phyloP scores from a whole-genome alignment of 2,888 invertebrate genomes.

The Timandra comae region DNA sequence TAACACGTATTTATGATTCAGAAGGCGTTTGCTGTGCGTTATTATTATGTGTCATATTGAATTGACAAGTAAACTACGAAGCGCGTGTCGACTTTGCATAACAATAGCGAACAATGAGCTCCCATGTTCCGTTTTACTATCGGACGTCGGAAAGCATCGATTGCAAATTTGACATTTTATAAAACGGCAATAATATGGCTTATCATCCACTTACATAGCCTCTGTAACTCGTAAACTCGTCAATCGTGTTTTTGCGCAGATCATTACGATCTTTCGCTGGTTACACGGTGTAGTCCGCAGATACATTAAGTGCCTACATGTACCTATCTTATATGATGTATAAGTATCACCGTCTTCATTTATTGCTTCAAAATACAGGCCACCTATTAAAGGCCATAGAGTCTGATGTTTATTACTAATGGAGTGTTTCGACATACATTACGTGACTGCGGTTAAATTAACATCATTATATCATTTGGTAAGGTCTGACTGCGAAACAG shows the following conservation, averaged over 20 bases:
- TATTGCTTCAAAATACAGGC: constrained; percentile 17
- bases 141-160: constrained; percentile 25
- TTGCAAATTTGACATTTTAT: constrained; percentile 21
- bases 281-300: constrained; percentile 19
- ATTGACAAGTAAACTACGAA: constrained; percentile 40
- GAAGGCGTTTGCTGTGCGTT: constrained; percentile 27
- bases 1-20: constrained; percentile 30
- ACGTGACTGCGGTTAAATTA: constrained; percentile 29
- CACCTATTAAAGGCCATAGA: constrained; percentile 30
- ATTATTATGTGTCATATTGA: constrained; percentile 44
- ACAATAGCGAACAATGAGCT: constrained; percentile 45
- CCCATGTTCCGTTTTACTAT: constrained; percentile 31
- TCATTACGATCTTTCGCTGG: constrained; percentile 21
- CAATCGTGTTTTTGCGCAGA: constrained; percentile 20
- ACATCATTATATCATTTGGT: constrained; percentile 26
- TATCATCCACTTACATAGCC: constrained; percentile 19
- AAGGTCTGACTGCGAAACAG: constrained; percentile 25
- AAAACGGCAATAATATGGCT: constrained; percentile 3
- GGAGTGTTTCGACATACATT: constrained; percentile 35
- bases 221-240: constrained; percentile 15
- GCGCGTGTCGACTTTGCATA: constrained; percentile 51
- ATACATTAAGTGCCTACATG: constrained; percentile 9
- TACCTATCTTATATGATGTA: constrained; percentile 13
- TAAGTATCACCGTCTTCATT: constrained; percentile 3
- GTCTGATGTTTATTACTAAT: constrained; percentile 35